A percentile compares a stretch with the other conserved stretches of the same genome.
Conservation (phyloP, 2,888 invertebrate species). For the Rhabditoides inermis region DNA sequence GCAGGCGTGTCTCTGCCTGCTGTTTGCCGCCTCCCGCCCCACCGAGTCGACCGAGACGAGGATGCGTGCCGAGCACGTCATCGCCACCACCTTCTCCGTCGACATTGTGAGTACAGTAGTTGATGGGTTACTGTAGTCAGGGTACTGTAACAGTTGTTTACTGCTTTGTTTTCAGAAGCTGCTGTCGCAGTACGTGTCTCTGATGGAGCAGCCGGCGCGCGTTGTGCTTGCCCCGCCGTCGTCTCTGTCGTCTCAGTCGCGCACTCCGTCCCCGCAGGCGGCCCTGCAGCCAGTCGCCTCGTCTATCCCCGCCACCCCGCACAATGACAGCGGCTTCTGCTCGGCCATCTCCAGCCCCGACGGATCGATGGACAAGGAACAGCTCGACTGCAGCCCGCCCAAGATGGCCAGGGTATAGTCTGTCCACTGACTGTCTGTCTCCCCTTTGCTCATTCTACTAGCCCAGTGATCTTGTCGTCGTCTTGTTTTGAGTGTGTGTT, state of each 20-base stretch:
- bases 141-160: constrained; percentile 21
- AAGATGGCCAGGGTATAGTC: constrained; percentile 14
- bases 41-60: too few relatives aligned
- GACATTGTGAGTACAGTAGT: too few relatives aligned
- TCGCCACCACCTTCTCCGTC: too few relatives aligned
- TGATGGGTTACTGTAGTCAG: too few relatives aligned
- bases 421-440: too few relatives aligned
- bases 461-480: too few relatives aligned
- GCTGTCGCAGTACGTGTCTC: not conserved
- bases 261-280: not conserved
- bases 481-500: too few relatives aligned
- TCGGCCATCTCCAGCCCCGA: constrained; percentile 19
- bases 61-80: too few relatives aligned
- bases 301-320: constrained; percentile 13
- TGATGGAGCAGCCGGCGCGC: not conserved
- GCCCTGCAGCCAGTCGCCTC: constrained; percentile 8
- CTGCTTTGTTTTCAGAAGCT: constrained; percentile 1
- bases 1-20: constrained; percentile 22
- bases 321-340: constrained; percentile 26
- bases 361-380: constrained; percentile 11
- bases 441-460: too few relatives aligned
- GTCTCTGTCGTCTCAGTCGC: constrained; percentile 6
- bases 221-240: constrained; percentile 1
- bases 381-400: constrained; percentile 12
- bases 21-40: too few relatives aligned